Evolutionary conservation across 2,888 invertebrate species (phyloP).

Genomic region (Ctenicera cuprea): DNA sequence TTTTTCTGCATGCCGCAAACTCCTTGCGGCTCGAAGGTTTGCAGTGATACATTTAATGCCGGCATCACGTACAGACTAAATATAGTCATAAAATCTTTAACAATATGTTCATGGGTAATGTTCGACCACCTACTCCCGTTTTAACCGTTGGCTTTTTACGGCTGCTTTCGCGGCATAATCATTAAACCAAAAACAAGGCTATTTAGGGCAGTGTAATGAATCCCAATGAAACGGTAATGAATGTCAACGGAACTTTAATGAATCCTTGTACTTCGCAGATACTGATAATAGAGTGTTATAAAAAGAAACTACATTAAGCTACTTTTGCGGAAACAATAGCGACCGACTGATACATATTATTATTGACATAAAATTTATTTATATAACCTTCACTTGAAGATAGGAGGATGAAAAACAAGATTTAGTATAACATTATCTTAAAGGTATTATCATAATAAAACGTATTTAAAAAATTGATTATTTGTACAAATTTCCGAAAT

Average conservation of each 20-base stretch:
- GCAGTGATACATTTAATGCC: conserved; percentile 46
- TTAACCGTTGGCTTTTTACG: conserved; percentile 50
- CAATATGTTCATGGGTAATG: conserved; percentile 47
- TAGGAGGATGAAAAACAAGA: no score
- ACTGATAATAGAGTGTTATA: conserved; percentile 46
- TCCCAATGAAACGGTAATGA: conserved; percentile 52
- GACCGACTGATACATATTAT: background rate
- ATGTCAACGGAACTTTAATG: conserved; percentile 51
- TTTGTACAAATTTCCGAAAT: no score
- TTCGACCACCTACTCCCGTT: conserved; percentile 46
- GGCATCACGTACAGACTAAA: conserved; percentile 48
- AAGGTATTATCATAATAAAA: no score
- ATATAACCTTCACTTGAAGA: no score
- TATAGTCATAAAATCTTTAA: conserved; percentile 53
- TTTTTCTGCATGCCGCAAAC: conserved; percentile 50
- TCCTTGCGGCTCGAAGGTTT: conserved; percentile 38
- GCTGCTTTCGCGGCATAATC: conserved; percentile 45
- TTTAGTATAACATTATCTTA: no score
- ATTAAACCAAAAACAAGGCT: conserved; percentile 51
- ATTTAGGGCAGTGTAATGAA: conserved; percentile 50
- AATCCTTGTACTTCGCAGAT: conserved; percentile 47
- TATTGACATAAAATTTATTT: no score
- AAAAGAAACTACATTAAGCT: conserved; percentile 30
- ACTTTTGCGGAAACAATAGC: background rate
- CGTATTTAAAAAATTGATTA: no score